Evolutionary conservation across 2,113 vertebrate genomes (phyloP).

Genomic region (Perca flavescens): DNA sequence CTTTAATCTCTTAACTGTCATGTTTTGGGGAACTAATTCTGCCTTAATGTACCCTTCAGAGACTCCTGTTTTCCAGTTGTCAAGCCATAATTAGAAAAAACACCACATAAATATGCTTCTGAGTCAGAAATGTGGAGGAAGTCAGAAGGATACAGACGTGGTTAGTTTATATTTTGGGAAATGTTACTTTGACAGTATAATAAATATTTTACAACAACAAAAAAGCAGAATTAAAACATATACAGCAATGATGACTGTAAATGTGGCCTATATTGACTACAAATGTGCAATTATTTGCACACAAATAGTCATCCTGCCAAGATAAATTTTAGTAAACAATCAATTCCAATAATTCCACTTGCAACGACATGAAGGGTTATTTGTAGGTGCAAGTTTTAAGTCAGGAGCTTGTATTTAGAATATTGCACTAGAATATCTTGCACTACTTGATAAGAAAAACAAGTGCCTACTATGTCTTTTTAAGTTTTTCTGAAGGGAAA

Average conservation of each 20-base stretch:
- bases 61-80: conserved; percentile 26
- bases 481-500: conserved; percentile 11
- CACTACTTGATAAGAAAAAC: not conserved
- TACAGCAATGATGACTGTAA: not conserved
- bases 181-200: conserved; percentile 9
- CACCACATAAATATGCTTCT: not conserved
- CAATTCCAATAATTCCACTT: not conserved
- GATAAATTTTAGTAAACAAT: not conserved
- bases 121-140: conserved; percentile 1
- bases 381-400: not conserved
- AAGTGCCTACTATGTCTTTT: not conserved
- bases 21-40: conserved; percentile 8
- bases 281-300: not conserved
- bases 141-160: not conserved
- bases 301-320: not conserved
- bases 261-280: not conserved
- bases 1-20: conserved; percentile 44
- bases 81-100: conserved; percentile 22
- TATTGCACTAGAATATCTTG: not conserved
- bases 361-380: not conserved
- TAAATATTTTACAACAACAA: not conserved
- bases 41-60: conserved; percentile 17
- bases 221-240: not conserved
- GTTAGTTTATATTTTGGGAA: not conserved
- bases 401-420: not conserved